A percentile compares a stretch with the other conserved stretches of the same genome.
Conservation (phyloP, 2,113 vertebrate species). For the Indri indri region DNA sequence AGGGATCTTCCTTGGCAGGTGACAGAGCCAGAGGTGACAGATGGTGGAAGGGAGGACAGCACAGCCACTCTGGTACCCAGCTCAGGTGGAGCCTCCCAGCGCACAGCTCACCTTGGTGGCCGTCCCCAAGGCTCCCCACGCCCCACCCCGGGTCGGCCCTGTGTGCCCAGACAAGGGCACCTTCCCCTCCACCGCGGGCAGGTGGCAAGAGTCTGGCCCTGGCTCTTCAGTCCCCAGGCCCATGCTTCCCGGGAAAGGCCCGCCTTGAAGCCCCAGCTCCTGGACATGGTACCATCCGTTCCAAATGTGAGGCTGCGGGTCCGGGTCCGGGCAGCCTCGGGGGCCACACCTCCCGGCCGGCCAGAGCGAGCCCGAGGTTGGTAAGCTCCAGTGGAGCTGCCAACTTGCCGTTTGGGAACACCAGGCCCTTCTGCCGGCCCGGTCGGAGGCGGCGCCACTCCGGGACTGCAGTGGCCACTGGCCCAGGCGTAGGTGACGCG, state of each 20-base stretch:
- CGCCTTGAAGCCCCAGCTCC: not conserved
- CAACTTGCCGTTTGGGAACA: not conserved
- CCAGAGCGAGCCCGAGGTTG: no score
- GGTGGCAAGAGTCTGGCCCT: not conserved
- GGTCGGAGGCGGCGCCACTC: not conserved
- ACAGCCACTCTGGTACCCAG: not conserved
- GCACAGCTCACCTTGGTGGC: not conserved
- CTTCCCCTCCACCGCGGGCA: not conserved
- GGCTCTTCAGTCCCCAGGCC: not conserved
- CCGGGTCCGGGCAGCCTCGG: no score
- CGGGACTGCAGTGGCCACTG: not conserved
- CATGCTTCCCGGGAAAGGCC: not conserved
- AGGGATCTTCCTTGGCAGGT: not conserved
- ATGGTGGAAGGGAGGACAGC: not conserved
- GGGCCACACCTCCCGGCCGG: not conserved
- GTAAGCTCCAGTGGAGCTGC: not conserved
- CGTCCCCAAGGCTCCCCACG: not conserved
- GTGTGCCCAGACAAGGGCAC: rapidly evolving
- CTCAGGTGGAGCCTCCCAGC: not conserved
- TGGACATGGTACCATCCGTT: not conserved
- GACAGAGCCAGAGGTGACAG: not conserved
- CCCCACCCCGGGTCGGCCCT: not conserved
- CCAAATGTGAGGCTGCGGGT: not conserved
- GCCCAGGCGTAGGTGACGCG: rapidly evolving
- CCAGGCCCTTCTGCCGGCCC: not conserved